Evolutionary conservation across 1,140 invertebrate genomes (phyloP).

Genomic region (Maniola jurtina): DNA sequence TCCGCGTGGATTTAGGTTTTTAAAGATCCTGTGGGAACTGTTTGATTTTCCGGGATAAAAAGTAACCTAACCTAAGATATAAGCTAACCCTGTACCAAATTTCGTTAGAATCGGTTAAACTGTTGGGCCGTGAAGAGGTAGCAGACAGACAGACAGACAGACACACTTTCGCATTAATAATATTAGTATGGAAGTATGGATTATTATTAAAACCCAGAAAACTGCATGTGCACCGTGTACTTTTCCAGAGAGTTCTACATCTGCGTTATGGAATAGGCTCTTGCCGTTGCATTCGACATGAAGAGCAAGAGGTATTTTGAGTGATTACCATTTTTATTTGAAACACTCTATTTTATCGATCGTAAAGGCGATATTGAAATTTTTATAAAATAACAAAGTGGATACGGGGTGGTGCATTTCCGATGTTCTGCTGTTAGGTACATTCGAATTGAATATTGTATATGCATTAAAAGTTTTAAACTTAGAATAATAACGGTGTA

Average conservation of each 20-base stretch:
- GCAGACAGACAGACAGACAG: no score
- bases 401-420: background rate
- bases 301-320: slow-evolving; percentile 52
- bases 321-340: slow-evolving; percentile 56
- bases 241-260: slow-evolving; percentile 15
- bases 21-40: no score
- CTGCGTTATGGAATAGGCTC: slow-evolving; percentile 17
- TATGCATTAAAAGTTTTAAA: background rate
- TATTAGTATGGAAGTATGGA: no score
- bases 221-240: background rate
- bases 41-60: no score
- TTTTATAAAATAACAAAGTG: slow-evolving; percentile 2
- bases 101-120: no score
- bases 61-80: no score
- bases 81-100: no score
- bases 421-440: background rate
- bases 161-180: no score
- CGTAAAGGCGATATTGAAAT: slow-evolving; percentile 11
- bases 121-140: no score
- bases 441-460: background rate
- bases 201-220: background rate
- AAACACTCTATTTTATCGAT: slow-evolving; percentile 25
- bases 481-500: background rate
- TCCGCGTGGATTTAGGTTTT: no score
- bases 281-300: slow-evolving; percentile 40